These are phyloP conservation scores for Aporophyla nigra DNA, from an alignment of 2,888 invertebrate genomes.

Conservation along the genomic window DNA sequence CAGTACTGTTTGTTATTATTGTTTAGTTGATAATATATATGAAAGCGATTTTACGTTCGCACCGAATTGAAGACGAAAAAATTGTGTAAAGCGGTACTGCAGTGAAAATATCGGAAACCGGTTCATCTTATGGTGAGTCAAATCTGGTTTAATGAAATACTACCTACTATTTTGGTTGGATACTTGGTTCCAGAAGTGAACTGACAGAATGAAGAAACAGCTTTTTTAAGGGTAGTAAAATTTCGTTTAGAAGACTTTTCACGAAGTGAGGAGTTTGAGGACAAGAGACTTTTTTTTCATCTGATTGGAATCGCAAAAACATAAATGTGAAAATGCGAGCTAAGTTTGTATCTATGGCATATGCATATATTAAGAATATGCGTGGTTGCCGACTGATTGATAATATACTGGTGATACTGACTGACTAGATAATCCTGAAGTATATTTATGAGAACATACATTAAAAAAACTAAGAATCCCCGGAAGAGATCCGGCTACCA, in stretches of 20 bases:
- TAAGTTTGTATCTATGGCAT: too few relatives aligned
- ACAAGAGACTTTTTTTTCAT: background rate
- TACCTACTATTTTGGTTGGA: background rate
- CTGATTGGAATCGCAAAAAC: too few relatives aligned
- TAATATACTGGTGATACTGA: too few relatives aligned
- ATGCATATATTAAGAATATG: too few relatives aligned
- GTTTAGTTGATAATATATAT: slow-evolving; percentile 25
- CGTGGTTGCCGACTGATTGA: too few relatives aligned
- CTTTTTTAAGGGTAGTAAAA: background rate
- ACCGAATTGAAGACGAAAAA: background rate
- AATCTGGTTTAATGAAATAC: background rate
- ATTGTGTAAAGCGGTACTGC: background rate
- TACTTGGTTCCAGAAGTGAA: background rate
- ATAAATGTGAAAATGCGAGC: too few relatives aligned
- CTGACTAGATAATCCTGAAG: too few relatives aligned
- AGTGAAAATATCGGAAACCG: too few relatives aligned
- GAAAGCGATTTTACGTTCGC: background rate
- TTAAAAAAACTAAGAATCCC: too few relatives aligned
- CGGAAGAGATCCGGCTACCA: too few relatives aligned
- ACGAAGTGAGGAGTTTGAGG: background rate
- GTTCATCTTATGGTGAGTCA: background rate
- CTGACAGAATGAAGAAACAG: background rate
- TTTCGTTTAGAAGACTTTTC: too few relatives aligned
- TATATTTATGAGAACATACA: too few relatives aligned
- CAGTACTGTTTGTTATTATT: background rate